Conservation (phyloP, 2,113 vertebrate genomes). For the Bujurquina vittata region DNA sequence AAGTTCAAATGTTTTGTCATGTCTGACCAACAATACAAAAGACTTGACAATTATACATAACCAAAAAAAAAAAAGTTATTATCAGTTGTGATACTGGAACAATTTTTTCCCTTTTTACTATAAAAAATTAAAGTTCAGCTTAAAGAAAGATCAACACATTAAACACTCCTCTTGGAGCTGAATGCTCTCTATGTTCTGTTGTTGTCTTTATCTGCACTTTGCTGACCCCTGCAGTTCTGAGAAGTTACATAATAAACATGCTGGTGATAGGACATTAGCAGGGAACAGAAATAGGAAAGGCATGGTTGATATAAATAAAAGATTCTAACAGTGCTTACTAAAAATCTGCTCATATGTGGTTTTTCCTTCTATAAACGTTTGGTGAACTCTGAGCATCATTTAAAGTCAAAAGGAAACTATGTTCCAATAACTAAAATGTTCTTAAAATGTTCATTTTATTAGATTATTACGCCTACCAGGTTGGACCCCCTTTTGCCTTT, state of each 20-base stretch:
- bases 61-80: neutral
- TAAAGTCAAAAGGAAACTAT: neutral
- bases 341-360: too few species aligned
- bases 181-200: neutral
- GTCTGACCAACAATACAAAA: neutral
- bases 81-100: neutral
- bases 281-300: neutral
- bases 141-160: neutral
- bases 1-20: neutral
- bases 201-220: neutral
- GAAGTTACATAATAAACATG: neutral
- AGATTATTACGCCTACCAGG: too few species aligned
- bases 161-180: neutral
- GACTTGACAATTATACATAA: neutral
- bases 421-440: neutral
- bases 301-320: neutral
- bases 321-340: neutral
- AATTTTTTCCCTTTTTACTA: neutral
- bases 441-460: neutral
- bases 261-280: neutral
- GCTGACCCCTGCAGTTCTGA: neutral
- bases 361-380: neutral
- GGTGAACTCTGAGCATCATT: neutral
- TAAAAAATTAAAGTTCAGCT: accelerated
- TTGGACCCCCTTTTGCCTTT: neutral